Evolutionary conservation across 2,888 invertebrate genomes (phyloP).

Genomic region (Rhagonycha fulva): DNA sequence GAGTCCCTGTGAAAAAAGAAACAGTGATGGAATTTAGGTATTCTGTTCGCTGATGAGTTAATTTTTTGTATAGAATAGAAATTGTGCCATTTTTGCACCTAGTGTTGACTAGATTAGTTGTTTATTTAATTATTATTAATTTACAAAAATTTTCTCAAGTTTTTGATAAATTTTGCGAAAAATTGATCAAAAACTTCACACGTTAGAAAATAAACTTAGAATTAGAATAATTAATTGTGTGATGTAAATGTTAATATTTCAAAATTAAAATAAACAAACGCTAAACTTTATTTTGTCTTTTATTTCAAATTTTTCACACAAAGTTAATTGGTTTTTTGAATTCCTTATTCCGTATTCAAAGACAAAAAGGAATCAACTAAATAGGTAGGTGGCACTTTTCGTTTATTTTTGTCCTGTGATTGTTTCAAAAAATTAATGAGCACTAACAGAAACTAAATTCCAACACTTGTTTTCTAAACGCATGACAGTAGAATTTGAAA

Average conservation of each 20-base stretch:
- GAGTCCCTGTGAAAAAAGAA: conserved; percentile 7
- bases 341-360: conserved; percentile 28
- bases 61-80: conserved; percentile 42
- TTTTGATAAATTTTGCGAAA: not conserved
- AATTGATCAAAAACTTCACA: conserved; percentile 8
- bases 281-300: conserved; percentile 47
- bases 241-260: conserved; percentile 58
- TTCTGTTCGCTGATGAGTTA: conserved; percentile 50
- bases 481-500: conserved; percentile 4
- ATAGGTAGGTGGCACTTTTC: conserved; percentile 54
- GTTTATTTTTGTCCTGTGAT: conserved; percentile 36
- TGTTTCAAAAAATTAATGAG: conserved; percentile 32
- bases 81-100: conserved; percentile 52
- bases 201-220: conserved; percentile 40
- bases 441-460: conserved; percentile 52
- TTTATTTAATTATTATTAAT: conserved; percentile 45
- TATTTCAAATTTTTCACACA: conserved; percentile 37
- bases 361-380: conserved; percentile 28
- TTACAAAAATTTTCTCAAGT: not conserved
- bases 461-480: conserved; percentile 42
- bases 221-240: conserved; percentile 53
- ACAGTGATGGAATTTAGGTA: conserved; percentile 55
- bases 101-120: conserved; percentile 53
- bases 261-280: conserved; percentile 57
- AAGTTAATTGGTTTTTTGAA: conserved; percentile 16